Conservation (phyloP, 1,140 invertebrate species). For the Gerris buenoi region DNA sequence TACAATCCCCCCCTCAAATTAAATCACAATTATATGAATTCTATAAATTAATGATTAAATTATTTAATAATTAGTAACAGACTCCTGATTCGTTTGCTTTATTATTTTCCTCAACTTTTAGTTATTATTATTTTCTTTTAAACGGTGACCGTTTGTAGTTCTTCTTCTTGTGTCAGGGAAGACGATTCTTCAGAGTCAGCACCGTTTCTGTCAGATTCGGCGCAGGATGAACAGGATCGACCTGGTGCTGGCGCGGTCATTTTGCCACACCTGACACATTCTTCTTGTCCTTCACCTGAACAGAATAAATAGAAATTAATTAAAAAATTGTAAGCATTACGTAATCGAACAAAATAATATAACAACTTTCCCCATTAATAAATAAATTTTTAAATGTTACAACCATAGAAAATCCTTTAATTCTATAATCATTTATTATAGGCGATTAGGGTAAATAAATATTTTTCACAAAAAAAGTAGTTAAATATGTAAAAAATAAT, state of each 20-base stretch:
- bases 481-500: too few relatives aligned
- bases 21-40: too few relatives aligned
- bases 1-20: too few relatives aligned
- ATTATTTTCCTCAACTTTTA: too few relatives aligned
- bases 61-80: too few relatives aligned
- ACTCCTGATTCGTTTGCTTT: too few relatives aligned
- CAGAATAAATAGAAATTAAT: too few relatives aligned
- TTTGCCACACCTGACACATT: constrained; percentile 30
- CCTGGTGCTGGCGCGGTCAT: constrained; percentile 16
- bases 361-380: background rate
- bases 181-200: background rate
- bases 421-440: background rate
- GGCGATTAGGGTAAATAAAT: too few relatives aligned
- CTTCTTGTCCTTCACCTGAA: constrained; percentile 29
- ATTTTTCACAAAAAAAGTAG: too few relatives aligned
- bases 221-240: background rate
- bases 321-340: background rate
- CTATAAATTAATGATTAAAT: too few relatives aligned
- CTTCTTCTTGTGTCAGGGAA: background rate
- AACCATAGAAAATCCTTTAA: background rate
- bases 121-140: too few relatives aligned
- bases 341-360: background rate
- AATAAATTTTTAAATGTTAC: background rate
- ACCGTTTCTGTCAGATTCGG: background rate
- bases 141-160: background rate